A percentile compares a stretch with the other conserved stretches of the same genome.
phyloP scores from a whole-genome alignment of 1,140 invertebrate genomes.

The Latrodectus geometricus region DNA sequence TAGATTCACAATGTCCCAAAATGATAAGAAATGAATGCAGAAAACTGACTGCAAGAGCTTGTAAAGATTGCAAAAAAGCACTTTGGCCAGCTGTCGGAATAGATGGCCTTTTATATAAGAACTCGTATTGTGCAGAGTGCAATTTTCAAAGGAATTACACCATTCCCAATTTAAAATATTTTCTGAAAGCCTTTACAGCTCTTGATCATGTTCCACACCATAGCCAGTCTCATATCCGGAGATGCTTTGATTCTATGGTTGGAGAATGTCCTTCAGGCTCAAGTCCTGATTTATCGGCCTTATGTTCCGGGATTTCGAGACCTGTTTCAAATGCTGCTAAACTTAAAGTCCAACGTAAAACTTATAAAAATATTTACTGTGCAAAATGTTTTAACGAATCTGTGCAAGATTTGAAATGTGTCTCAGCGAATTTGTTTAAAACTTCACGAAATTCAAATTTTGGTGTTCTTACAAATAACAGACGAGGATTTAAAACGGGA shows the following conservation, averaged over 20 bases:
- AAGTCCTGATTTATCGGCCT: background rate
- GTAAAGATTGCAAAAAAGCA: background rate
- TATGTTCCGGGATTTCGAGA: slow-evolving; percentile 10
- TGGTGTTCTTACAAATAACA: background rate
- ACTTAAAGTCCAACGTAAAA: background rate
- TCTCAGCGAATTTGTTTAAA: background rate
- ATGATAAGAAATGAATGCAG: background rate
- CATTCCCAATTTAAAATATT: background rate
- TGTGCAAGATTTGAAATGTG: slow-evolving; percentile 17
- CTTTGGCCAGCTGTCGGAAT: slow-evolving; percentile 24
- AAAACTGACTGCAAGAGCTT: background rate
- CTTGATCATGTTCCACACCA: background rate
- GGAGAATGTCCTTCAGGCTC: background rate
- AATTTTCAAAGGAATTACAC: slow-evolving; percentile 28
- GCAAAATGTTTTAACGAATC: slow-evolving; percentile 35
- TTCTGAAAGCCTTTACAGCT: background rate
- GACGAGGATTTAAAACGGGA: slow-evolving; percentile 18
- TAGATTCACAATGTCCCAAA: background rate
- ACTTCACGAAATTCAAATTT: too few relatives aligned
- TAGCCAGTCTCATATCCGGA: background rate
- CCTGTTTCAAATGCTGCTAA: background rate
- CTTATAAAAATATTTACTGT: slow-evolving; percentile 62
- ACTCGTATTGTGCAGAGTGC: slow-evolving; percentile 50
- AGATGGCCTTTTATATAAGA: slow-evolving; percentile 27
- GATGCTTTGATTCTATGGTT: background rate